Evolutionary conservation across 1,140 invertebrate species (phyloP).

Genomic region (Protaetia brevitarsis): DNA sequence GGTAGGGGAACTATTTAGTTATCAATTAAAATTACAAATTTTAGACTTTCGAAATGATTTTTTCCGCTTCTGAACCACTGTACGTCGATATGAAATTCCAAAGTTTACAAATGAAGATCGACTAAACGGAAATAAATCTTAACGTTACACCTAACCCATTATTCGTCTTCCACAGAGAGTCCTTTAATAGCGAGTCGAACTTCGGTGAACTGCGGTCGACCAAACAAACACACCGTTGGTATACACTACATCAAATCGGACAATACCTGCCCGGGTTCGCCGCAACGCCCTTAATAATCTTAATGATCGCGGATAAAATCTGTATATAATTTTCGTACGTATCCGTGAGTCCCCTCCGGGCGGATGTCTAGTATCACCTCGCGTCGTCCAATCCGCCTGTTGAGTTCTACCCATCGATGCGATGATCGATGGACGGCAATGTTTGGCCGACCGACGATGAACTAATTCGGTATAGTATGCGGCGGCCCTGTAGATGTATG

Average conservation of each 20-base stretch:
- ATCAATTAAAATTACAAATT: no score
- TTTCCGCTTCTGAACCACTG: no score
- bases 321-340: conserved; percentile 46
- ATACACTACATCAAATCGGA: conserved; percentile 41
- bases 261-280: conserved; percentile 43
- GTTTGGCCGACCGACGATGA: not conserved
- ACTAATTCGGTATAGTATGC: not conserved
- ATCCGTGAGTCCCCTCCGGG: conserved; percentile 42
- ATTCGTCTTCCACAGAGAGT: no score
- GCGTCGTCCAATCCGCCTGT: conserved; percentile 25
- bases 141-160: no score
- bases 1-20: no score
- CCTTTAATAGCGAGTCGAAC: no score
- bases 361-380: conserved; percentile 42
- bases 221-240: conserved; percentile 43
- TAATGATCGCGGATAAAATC: conserved; percentile 49
- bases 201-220: no score
- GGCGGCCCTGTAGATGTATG: not conserved
- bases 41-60: no score
- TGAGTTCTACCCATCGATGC: conserved; percentile 15
- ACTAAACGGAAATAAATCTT: no score
- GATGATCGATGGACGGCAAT: conserved; percentile 10
- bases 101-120: no score
- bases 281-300: conserved; percentile 47
- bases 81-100: no score